Conservation (phyloP, 2,888 invertebrate species). For the Notodonta dromedarius region DNA sequence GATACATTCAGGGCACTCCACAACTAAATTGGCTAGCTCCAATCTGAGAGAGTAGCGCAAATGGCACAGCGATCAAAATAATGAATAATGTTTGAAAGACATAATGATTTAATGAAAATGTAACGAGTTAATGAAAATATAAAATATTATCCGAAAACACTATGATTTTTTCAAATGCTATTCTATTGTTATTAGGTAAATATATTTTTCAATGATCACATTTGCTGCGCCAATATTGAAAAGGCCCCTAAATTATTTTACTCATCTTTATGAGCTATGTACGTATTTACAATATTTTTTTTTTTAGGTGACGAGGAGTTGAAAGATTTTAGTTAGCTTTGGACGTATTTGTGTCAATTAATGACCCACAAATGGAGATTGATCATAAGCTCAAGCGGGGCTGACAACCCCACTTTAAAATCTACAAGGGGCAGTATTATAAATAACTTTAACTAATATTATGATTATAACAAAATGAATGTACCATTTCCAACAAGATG, state of each 20-base stretch:
- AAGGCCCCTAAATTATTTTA: not conserved
- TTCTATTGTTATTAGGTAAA: not conserved
- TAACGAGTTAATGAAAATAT: slow-evolving; percentile 12
- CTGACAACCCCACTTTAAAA: no score
- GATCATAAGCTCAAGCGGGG: no score
- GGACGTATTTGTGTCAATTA: no score
- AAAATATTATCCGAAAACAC: slow-evolving; percentile 6
- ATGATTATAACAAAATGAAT: slow-evolving; percentile 29
- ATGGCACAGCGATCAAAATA: slow-evolving; percentile 26
- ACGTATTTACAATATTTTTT: not conserved
- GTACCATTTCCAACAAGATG: slow-evolving; percentile 35
- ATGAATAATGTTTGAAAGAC: not conserved
- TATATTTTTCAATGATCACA: not conserved
- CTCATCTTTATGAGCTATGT: not conserved
- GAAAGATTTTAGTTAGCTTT: no score
- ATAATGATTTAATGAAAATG: slow-evolving; percentile 7
- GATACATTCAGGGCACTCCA: slow-evolving; percentile 46
- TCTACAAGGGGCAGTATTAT: not conserved
- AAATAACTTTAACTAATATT: slow-evolving; percentile 31
- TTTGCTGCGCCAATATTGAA: not conserved
- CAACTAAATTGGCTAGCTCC: slow-evolving; percentile 63
- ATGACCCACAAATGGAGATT: no score
- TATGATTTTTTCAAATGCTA: not conserved
- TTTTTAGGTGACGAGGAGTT: not conserved
- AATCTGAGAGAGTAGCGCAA: slow-evolving; percentile 60